Evolutionary conservation across 2,888 invertebrate genomes (phyloP), one percentile per base, ranked within the genome.

Genomic region (Phania funesta): DNA sequence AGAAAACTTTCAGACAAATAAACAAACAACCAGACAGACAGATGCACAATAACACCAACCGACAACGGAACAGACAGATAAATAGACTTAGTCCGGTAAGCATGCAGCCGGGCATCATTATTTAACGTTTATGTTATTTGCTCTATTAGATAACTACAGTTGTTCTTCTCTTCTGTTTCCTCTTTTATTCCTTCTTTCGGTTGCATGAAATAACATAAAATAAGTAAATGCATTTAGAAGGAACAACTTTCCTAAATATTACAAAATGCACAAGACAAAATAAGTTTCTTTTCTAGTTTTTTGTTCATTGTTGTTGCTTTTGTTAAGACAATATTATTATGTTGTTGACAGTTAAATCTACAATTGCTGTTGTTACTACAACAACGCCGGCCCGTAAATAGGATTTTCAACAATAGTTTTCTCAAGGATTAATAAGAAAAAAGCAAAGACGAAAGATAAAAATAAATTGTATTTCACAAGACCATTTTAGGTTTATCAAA

Each of bases 101-200:
- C 65, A 41, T 62, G 62, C 74, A 74, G 64, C 68, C 64, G 26
- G 64, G 70, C 75, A 75, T 50, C 75, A 75, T 70, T 80, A 80
- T 80, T 80, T 80, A 64, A 75, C 75, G 64, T 75, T 80, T 80
- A 38, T 75, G 80, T 70, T 80, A 58, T 70, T 54, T 75, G 80
- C 70, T 65, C 80, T 70, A 80, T 75, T 80, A 80, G 75, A 75
- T 77, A 70, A 64, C 70, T 70, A 56, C 70, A 44, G 70, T 70
- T 70, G 62, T 62, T 77, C 62, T 70, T 62, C 20, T 77, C 22
- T 52, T 41, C 6, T 50, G 46, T 56, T 38, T 48, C n/a, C 48
- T 64, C 16, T 22, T 41, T 52, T 52, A 32, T 24, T 58, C 18
- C 46, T 32, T 18, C 24, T 65, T 44, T n/a, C 41, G 64, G 52